These are phyloP conservation scores for Bubo scandiacus DNA, from an alignment of 2,113 vertebrate species.

Conservation along the genomic window DNA sequence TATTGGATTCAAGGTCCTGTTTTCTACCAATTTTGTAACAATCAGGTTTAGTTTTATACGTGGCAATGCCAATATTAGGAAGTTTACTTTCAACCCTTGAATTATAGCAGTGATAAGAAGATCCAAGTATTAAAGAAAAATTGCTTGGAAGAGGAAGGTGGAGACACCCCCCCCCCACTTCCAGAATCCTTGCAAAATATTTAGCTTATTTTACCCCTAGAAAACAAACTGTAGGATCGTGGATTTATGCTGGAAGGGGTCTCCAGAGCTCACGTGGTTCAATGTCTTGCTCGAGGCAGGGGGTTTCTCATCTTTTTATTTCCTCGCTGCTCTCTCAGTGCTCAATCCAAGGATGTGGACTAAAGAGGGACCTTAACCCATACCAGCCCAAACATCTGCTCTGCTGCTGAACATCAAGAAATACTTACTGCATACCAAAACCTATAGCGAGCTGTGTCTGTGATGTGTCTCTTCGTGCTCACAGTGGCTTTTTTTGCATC, in stretches of 20 bases:
- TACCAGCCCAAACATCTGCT: not conserved
- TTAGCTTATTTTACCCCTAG: not conserved
- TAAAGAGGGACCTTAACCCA: not conserved
- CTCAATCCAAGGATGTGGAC: not conserved
- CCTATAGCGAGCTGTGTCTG: not conserved
- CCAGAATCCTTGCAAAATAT: not conserved
- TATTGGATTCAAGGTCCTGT: not conserved
- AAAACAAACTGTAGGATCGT: not conserved
- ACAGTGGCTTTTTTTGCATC: not conserved
- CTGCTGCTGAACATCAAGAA: not conserved
- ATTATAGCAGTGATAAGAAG: fast-evolving
- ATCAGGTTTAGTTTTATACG: not conserved
- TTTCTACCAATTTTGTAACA: not conserved
- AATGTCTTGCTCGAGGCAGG: not conserved
- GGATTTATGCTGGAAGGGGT: not conserved
- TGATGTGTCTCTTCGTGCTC: fast-evolving
- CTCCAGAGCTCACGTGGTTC: not conserved
- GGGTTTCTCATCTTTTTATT: not conserved
- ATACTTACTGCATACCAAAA: fast-evolving
- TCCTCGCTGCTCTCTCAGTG: fast-evolving
- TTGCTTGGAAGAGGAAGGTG: not conserved
- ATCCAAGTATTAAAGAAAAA: not conserved
- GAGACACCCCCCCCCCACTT: fast-evolving
- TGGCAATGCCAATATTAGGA: not conserved
- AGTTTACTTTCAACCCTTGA: not conserved